phyloP scores from a whole-genome alignment of 2,797 vertebrate genomes.

The Gymnoscopelus braueri region DNA sequence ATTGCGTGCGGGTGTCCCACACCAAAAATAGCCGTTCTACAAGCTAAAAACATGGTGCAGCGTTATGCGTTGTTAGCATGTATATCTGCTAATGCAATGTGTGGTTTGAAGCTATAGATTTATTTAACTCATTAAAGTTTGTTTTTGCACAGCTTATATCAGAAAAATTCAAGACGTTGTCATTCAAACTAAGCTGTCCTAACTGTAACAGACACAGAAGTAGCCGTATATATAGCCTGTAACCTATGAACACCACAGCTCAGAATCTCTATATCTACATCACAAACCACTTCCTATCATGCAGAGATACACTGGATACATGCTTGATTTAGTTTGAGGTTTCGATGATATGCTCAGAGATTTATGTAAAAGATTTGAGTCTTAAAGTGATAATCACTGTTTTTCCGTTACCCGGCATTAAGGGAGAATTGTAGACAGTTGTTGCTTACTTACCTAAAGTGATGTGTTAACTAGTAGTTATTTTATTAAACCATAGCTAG shows the following conservation, averaged over 20 bases:
- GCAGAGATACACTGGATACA: slow-evolving; percentile 52
- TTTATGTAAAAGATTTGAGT: slow-evolving; percentile 52
- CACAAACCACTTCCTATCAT: slow-evolving; percentile 82
- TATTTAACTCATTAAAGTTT: neutral
- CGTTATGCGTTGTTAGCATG: no score
- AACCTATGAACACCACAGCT: slow-evolving; percentile 74
- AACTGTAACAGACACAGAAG: slow-evolving; percentile 28
- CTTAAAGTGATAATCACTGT: neutral
- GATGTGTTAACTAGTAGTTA: no score
- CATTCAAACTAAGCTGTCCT: slow-evolving; percentile 45
- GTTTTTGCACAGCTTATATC: neutral
- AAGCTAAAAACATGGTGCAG: no score
- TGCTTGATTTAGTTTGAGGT: slow-evolving; percentile 77
- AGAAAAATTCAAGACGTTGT: slow-evolving; percentile 8
- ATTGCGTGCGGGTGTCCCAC: no score
- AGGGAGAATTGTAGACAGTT: no score
- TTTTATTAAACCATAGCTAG: no score
- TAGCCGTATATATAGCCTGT: slow-evolving; percentile 31
- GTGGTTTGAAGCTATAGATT: no score
- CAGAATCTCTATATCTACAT: slow-evolving; percentile 71
- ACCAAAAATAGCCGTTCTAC: no score
- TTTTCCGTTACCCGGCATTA: no score
- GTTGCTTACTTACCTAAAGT: no score
- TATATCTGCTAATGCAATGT: no score
- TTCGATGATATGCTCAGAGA: slow-evolving; percentile 67